Evolutionary conservation across 2,888 invertebrate genomes (phyloP).

Genomic region (Phyllotreta cruciferae): DNA sequence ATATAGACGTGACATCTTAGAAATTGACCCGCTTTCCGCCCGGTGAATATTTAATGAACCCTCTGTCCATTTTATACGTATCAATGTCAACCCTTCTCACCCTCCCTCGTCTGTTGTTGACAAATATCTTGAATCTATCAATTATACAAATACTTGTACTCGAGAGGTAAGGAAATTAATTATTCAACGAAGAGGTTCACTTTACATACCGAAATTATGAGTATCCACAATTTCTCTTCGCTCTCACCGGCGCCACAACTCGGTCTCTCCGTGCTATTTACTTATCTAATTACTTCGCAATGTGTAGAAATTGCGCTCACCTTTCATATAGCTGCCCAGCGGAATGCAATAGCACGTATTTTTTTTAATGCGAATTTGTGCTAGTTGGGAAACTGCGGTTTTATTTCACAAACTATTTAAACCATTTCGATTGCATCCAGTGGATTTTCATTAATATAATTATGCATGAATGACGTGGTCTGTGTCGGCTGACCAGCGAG

Average conservation of each 20-base stretch:
- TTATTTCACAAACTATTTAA: slow-evolving; percentile 3
- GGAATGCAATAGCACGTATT: neutral
- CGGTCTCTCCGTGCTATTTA: too few species aligned
- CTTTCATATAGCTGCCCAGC: too few species aligned
- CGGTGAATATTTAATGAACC: slow-evolving; percentile 7
- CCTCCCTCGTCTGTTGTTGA: slow-evolving; percentile 34
- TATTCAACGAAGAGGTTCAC: slow-evolving; percentile 17
- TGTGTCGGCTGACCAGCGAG: slow-evolving; percentile 9
- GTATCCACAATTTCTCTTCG: neutral
- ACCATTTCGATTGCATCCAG: slow-evolving; percentile 7
- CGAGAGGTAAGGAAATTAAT: slow-evolving; percentile 20
- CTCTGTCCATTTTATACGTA: slow-evolving; percentile 40
- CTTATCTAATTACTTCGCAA: neutral
- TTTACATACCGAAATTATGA: slow-evolving; percentile 10
- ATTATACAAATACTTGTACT: slow-evolving; percentile 36
- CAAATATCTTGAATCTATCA: slow-evolving; percentile 37
- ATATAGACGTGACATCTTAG: slow-evolving; percentile 2
- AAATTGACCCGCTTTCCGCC: slow-evolving; percentile 3
- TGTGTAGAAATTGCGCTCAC: neutral
- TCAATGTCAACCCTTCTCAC: slow-evolving; percentile 42
- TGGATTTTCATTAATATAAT: slow-evolving; percentile 16
- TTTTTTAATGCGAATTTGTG: slow-evolving; percentile 2
- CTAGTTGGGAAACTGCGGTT: neutral
- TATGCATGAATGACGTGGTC: slow-evolving; percentile 15
- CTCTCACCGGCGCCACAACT: neutral